These are phyloP conservation scores for Hucho hucho DNA, from an alignment of 2,113 vertebrate genomes.

Conservation along the genomic window DNA sequence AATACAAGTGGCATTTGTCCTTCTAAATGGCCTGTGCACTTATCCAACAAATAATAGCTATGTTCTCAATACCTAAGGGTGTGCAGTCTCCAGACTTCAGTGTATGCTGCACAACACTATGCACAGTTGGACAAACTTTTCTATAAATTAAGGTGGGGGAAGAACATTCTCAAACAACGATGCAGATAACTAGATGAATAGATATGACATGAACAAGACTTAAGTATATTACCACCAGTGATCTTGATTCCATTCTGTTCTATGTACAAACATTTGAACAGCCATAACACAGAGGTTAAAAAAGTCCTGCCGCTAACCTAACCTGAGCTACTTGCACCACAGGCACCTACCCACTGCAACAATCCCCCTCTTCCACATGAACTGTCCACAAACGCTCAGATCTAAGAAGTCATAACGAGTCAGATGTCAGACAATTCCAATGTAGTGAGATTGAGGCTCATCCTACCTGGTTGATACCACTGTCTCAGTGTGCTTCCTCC, in stretches of 20 bases:
- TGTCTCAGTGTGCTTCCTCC: slow-evolving; percentile 30
- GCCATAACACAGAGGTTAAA: no score
- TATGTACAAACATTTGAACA: no score
- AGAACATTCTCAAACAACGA: not conserved
- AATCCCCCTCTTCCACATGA: not conserved
- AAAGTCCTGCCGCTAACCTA: no score
- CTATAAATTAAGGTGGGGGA: no score
- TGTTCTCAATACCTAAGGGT: slow-evolving; percentile 44
- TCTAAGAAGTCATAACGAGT: not conserved
- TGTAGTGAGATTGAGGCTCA: slow-evolving; percentile 8
- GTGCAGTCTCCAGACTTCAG: slow-evolving; percentile 28
- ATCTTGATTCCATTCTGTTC: no score
- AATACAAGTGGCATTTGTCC: slow-evolving; percentile 63
- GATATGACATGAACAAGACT: no score
- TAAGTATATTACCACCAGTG: no score
- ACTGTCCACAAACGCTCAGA: not conserved
- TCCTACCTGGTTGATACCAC: slow-evolving; percentile 47
- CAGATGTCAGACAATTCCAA: not conserved
- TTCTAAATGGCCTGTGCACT: slow-evolving; percentile 41
- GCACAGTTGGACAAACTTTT: not conserved
- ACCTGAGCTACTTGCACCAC: not conserved
- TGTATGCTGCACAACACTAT: slow-evolving; percentile 12
- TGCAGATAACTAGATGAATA: not conserved
- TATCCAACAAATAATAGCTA: slow-evolving; percentile 62
- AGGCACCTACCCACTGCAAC: not conserved